A percentile compares a stretch with the other conserved stretches of the same genome.
Conservation (phyloP, 2,888 invertebrate species). For the Cryptocephalus primarius region DNA sequence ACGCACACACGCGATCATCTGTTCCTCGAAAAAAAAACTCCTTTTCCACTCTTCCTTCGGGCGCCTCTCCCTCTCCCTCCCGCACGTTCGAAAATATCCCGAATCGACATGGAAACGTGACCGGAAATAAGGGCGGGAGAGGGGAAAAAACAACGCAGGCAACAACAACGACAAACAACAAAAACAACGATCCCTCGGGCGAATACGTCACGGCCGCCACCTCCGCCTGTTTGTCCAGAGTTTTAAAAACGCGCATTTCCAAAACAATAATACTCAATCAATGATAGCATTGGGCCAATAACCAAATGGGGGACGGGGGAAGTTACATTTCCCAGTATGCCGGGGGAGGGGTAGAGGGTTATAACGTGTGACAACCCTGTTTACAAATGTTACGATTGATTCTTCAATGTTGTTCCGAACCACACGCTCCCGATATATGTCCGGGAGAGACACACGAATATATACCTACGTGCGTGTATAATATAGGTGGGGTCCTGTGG, state of each 20-base stretch:
- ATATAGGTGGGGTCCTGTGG: slow-evolving; percentile 24
- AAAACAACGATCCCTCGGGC: slow-evolving; percentile 15
- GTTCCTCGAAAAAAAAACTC: no score
- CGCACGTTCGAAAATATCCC: no score
- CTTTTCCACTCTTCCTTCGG: no score
- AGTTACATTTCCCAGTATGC: slow-evolving; percentile 21
- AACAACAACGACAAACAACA: no score
- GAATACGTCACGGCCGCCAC: slow-evolving; percentile 24
- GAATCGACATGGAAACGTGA: no score
- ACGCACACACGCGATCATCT: no score
- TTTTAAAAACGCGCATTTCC: slow-evolving; percentile 41
- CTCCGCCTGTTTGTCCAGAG: slow-evolving; percentile 35
- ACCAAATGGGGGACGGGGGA: slow-evolving; percentile 40
- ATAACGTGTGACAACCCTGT: slow-evolving; percentile 38
- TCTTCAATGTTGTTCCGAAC: slow-evolving; percentile 39
- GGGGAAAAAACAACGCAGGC: no score
- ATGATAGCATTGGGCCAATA: slow-evolving; percentile 42
- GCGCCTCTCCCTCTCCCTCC: no score
- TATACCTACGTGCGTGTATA: slow-evolving; percentile 30
- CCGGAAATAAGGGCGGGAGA: no score
- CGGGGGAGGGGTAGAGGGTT: slow-evolving; percentile 30
- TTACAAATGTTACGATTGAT: slow-evolving; percentile 43
- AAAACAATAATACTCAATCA: slow-evolving; percentile 43
- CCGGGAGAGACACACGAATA: no score
- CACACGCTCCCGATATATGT: slow-evolving; percentile 18